Percentiles rank a stretch among this genome's conserved stretches.
These are phyloP conservation scores for Labroides dimidiatus DNA, from an alignment of 2,797 vertebrate genomes.

Conservation along the genomic window DNA sequence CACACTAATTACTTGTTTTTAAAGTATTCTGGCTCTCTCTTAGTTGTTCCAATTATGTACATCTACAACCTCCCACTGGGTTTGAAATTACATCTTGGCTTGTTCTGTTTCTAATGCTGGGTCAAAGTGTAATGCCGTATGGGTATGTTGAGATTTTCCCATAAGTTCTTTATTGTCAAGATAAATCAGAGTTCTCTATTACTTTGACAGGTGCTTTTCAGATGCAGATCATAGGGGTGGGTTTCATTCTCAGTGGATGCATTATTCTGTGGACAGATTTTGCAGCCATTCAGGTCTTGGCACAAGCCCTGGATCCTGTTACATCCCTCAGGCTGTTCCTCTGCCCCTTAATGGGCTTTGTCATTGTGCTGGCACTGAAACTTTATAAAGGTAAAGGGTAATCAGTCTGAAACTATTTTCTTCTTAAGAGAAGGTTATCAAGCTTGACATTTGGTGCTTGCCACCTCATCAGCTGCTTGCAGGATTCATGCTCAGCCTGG, in stretches of 20 bases:
- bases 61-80: neutral
- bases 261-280: conserved; percentile 11
- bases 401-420: conserved; percentile 30
- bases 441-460: conserved; percentile 45
- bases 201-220: neutral
- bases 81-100: neutral
- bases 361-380: conserved; percentile 20
- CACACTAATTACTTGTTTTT: neutral
- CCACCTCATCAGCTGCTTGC: conserved; percentile 47
- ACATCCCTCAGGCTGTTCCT: conserved; percentile 21
- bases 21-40: neutral
- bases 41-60: neutral
- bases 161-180: neutral
- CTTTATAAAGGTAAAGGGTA: conserved; percentile 38
- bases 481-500: conserved; percentile 23
- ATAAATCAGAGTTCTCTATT: neutral
- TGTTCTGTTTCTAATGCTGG: neutral
- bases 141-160: neutral
- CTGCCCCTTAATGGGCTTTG: conserved; percentile 41
- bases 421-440: conserved; percentile 36
- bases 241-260: conserved; percentile 7
- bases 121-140: neutral
- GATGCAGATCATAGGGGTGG: neutral
- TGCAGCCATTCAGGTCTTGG: conserved; percentile 36
- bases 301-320: conserved; percentile 4